A percentile compares a stretch with the other conserved stretches of the same genome.
phyloP scores from a whole-genome alignment of 2,113 vertebrate species.

The Cyprinodon tularosa region DNA sequence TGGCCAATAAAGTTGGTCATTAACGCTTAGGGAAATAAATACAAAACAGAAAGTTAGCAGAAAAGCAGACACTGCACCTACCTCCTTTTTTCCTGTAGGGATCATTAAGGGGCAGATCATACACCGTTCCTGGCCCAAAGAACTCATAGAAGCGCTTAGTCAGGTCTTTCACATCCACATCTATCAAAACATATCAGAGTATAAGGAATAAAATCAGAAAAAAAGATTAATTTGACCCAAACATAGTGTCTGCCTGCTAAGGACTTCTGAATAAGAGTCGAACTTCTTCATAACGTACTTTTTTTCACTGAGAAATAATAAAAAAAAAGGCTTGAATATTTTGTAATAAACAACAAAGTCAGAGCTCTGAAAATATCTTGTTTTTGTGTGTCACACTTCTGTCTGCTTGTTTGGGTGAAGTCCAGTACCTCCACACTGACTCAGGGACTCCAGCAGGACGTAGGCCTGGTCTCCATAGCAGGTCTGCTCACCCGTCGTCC shows the following conservation, averaged over 20 bases:
- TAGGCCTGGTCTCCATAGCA: constrained; percentile 80
- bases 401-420: not conserved
- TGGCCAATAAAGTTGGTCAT: constrained; percentile 15
- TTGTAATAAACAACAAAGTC: not conserved
- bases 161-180: constrained; percentile 67
- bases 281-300: not conserved
- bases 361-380: not conserved
- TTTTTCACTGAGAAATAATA: not conserved
- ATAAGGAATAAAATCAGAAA: not conserved
- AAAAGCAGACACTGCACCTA: constrained; percentile 55
- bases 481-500: constrained; percentile 73
- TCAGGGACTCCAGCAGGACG: constrained; percentile 74
- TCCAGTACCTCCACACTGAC: constrained; percentile 68
- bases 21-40: constrained; percentile 11
- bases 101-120: constrained; percentile 76
- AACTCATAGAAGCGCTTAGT: constrained; percentile 65
- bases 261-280: not conserved
- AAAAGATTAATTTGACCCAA: not conserved
- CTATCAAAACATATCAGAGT: constrained; percentile 35
- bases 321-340: too few relatives aligned
- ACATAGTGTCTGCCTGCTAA: too few relatives aligned
- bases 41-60: not conserved
- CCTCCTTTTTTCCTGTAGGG: constrained; percentile 74
- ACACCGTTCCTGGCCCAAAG: constrained; percentile 72
- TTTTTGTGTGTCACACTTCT: not conserved